These are phyloP conservation scores for Camelus dromedarius DNA, from an alignment of 2,113 vertebrate species.

Conservation along the genomic window DNA sequence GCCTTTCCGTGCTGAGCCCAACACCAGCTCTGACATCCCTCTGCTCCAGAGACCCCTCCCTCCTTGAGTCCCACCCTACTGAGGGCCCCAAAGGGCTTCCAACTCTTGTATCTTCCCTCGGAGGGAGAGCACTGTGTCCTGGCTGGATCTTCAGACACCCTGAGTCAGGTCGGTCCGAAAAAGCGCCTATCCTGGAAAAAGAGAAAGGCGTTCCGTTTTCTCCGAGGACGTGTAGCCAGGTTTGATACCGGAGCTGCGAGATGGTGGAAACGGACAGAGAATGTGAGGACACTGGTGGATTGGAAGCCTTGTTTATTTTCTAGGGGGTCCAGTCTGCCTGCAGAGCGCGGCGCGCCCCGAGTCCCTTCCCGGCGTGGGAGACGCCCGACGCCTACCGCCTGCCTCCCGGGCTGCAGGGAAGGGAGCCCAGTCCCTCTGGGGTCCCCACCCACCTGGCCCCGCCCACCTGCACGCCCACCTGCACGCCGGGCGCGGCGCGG, in stretches of 20 bases:
- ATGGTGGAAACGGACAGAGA: neutral
- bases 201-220: neutral
- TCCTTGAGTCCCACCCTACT: neutral
- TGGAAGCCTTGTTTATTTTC: neutral
- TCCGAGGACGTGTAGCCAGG: neutral
- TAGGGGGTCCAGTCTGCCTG: neutral
- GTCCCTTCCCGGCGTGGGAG: neutral
- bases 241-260: neutral
- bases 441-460: neutral
- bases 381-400: neutral
- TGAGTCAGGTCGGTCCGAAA: neutral
- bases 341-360: neutral
- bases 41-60: neutral
- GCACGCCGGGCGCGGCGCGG: neutral
- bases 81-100: neutral
- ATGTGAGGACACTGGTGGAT: neutral
- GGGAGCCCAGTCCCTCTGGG: neutral
- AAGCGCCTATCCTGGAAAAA: neutral
- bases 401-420: neutral
- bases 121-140: fast-evolving
- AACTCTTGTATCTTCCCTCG: neutral
- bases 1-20: neutral
- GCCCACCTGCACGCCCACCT: neutral
- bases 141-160: neutral
- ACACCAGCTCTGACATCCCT: neutral